phyloP scores from a whole-genome alignment of 2,113 vertebrate species.

The Protobothrops flavoviridis region DNA sequence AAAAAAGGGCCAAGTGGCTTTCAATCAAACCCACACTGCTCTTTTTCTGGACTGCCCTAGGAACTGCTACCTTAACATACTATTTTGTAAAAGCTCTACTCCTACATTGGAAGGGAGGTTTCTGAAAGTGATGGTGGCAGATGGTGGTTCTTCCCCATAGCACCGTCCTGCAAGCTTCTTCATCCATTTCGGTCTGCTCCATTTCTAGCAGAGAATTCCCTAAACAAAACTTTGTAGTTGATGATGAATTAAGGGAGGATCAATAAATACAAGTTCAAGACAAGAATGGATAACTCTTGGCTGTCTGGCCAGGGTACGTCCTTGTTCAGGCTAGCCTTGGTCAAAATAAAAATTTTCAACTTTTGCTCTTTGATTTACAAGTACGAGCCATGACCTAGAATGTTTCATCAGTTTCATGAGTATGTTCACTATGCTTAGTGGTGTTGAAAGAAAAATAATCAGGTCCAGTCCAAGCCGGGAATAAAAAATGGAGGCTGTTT shows the following conservation, averaged over 20 bases:
- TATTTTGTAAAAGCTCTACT: not conserved
- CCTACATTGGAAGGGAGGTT: not conserved
- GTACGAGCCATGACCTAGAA: not conserved
- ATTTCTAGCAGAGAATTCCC: not conserved
- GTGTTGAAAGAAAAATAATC: too few relatives aligned
- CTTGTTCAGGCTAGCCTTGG: not conserved
- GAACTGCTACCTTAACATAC: not conserved
- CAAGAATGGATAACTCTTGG: not conserved
- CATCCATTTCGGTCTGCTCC: not conserved
- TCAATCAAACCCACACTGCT: not conserved
- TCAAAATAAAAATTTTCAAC: not conserved
- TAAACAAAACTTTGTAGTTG: not conserved
- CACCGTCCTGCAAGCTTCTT: not conserved
- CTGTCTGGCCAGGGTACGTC: not conserved
- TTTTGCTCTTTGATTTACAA: not conserved
- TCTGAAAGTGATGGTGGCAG: not conserved
- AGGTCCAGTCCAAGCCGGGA: too few relatives aligned
- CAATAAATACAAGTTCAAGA: not conserved
- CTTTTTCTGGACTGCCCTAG: not conserved
- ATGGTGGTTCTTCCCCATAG: not conserved
- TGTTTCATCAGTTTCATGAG: not conserved
- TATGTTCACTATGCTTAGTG: not conserved
- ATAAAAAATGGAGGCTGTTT: too few relatives aligned
- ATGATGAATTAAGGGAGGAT: not conserved
- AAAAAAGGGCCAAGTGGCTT: not conserved